These are phyloP conservation scores for Scyliorhinus canicula DNA, from an alignment of 2,797 vertebrate species.

Conservation along the genomic window DNA sequence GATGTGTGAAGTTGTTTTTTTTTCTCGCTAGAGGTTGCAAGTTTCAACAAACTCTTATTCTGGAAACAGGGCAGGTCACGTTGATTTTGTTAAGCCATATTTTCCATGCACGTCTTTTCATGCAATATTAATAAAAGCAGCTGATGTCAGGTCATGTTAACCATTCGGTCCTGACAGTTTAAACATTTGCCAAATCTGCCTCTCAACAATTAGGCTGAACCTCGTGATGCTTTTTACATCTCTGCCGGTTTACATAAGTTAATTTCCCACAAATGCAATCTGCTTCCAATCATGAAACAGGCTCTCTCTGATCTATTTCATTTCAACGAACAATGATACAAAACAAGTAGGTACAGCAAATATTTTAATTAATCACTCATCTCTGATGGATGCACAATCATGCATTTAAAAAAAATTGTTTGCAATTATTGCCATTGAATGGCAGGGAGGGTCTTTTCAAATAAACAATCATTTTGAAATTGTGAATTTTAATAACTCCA, in stretches of 20 bases:
- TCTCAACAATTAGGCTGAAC: conserved; percentile 28
- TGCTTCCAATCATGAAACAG: conserved; percentile 31
- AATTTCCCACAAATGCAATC: conserved; percentile 33
- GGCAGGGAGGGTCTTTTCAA: conserved; percentile 2
- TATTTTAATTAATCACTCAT: conserved; percentile 19
- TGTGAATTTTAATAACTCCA: conserved; percentile 12
- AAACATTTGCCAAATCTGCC: conserved; percentile 33
- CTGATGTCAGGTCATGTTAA: conserved; percentile 24
- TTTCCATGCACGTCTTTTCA: not conserved
- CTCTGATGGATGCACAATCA: not conserved
- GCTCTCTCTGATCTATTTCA: conserved; percentile 29
- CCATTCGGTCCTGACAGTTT: not conserved
- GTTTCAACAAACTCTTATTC: not conserved
- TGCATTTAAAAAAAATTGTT: not conserved
- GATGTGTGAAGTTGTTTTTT: not conserved
- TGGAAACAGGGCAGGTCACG: no score
- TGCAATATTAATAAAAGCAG: not conserved
- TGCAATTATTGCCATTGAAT: not conserved
- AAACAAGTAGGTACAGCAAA: conserved; percentile 35
- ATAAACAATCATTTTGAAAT: conserved; percentile 14
- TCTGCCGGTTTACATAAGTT: conserved; percentile 35
- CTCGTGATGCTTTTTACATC: conserved; percentile 17
- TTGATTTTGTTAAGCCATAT: not conserved
- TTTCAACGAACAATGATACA: conserved; percentile 18
- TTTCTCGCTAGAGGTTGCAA: not conserved